phyloP scores from a whole-genome alignment of 2,797 vertebrate species.

The Epinephelus coioides region DNA sequence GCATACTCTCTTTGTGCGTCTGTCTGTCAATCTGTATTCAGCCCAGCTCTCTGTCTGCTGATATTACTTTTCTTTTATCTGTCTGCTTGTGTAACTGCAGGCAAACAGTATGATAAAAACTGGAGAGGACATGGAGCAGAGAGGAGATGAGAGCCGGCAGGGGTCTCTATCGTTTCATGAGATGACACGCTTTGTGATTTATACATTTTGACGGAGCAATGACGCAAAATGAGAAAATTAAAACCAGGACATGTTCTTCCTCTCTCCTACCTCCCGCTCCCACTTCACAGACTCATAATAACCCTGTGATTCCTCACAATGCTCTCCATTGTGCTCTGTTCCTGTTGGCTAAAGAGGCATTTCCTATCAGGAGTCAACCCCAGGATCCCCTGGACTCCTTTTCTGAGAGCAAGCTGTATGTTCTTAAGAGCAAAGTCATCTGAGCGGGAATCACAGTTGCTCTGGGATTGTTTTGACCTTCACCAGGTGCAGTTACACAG shows the following conservation, averaged over 20 bases:
- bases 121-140: conserved; percentile 1
- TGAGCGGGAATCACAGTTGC: conserved; percentile 1
- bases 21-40: conserved; percentile 28
- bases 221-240: conserved; percentile 76
- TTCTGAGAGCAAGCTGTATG: neutral
- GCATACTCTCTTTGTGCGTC: conserved; percentile 3
- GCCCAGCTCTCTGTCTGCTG: conserved; percentile 22
- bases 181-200: conserved; percentile 69
- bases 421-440: conserved; percentile 32
- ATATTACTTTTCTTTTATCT: conserved; percentile 24
- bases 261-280: conserved; percentile 40
- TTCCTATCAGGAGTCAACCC: conserved; percentile 57
- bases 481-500: conserved; percentile 5
- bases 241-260: conserved; percentile 70
- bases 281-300: conserved; percentile 54
- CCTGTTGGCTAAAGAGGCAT: conserved; percentile 63
- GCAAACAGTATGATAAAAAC: conserved; percentile 7
- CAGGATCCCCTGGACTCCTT: conserved; percentile 38
- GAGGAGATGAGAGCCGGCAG: conserved; percentile 40
- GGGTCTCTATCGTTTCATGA: conserved; percentile 40
- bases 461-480: conserved; percentile 27
- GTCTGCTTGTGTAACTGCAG: conserved; percentile 13
- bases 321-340: conserved; percentile 67
- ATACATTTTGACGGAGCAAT: conserved; percentile 70
- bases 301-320: conserved; percentile 77